Base-by-base conservation (phyloP, 2,113 vertebrate genomes). In the Entelurus aequoreus region DNA sequence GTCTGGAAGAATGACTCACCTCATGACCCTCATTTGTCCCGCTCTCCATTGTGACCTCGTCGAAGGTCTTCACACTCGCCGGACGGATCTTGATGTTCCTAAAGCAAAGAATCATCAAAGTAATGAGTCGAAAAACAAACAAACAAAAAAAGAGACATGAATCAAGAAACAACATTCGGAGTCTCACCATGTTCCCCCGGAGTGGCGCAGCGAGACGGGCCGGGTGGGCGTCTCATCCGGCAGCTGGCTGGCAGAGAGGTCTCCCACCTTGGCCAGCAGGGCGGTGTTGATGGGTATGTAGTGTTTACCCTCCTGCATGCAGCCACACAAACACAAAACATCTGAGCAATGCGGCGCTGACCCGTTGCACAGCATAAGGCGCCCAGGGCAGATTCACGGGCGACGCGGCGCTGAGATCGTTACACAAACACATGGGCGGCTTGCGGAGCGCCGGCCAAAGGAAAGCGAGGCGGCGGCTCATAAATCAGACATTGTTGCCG, bases 251-350 rank as follows among this genome's bases (percentile, higher is more conserved):
- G 84, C 86, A 59, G 88, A 61, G 37, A 81, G 81, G 42, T 92
- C 61, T 47, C 91, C 90, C 63, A 87, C 87, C 56, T 91, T 88
- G 14, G 76, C 81, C 71, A 92, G 84, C 81, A 95, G 68, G 21
- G 90, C 90, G n/a, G 92, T 94, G 86, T 95, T 95, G 83, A 97
- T 87, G 44, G 94, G 95, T 68, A 97, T 96, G 50, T 97, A 97
- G 75, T 97, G 93, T 78, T 97, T 97, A 4, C 94, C 95, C 72
- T 95, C 94, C 95, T 97, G 21, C 66, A 70, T 40, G 3, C 66
- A 66, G 72, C 7, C 72, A 62, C 71, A 63, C 52, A 76, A 28
- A 58, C 37, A 44, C 8, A 58, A 19, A 71, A 62, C 48, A 65
- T 60, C 1, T 68, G 58, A 28, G 55, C 5, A 62, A 9, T 46